Percentiles rank a stretch among this genome's conserved stretches.
Evolutionary conservation across 2,113 vertebrate species (phyloP).

Genomic region (Thinocorus orbignyianus): DNA sequence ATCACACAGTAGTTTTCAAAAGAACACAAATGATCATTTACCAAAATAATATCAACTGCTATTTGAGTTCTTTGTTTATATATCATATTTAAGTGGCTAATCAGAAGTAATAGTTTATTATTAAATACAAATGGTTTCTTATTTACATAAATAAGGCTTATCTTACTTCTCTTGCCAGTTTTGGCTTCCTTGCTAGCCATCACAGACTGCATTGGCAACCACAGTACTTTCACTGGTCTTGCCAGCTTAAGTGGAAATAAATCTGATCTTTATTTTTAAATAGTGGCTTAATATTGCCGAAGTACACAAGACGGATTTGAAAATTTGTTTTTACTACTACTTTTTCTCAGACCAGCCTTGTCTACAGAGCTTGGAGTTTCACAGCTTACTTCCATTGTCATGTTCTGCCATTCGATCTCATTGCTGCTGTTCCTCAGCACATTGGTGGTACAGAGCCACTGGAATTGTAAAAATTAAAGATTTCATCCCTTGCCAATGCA

Average conservation of each 20-base stretch:
- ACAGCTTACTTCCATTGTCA: not conserved
- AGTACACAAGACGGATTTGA: not conserved
- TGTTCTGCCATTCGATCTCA: not conserved
- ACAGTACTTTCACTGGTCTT: not conserved
- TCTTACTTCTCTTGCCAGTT: slow-evolving; percentile 37
- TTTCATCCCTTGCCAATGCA: slow-evolving; percentile 31
- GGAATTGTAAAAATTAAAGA: slow-evolving; percentile 39
- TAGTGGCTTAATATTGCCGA: not conserved
- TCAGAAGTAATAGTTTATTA: slow-evolving; percentile 48
- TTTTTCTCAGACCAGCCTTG: not conserved
- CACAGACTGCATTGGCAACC: slow-evolving; percentile 38
- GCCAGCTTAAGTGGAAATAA: slow-evolving; percentile 44
- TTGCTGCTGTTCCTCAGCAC: not conserved
- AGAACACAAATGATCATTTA: slow-evolving; percentile 48
- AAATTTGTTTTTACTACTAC: not conserved
- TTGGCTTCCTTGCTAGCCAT: slow-evolving; percentile 49
- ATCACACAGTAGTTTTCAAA: slow-evolving; percentile 5
- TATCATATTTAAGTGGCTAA: slow-evolving; percentile 38
- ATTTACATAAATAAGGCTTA: slow-evolving; percentile 56
- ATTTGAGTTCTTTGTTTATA: slow-evolving; percentile 30
- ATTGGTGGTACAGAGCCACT: not conserved
- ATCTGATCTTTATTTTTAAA: slow-evolving; percentile 57
- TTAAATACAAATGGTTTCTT: slow-evolving; percentile 55
- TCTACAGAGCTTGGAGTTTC: not conserved
- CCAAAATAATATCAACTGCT: slow-evolving; percentile 33